phyloP scores from a whole-genome alignment of 2,888 invertebrate species.

The Cephonodes hylas region DNA sequence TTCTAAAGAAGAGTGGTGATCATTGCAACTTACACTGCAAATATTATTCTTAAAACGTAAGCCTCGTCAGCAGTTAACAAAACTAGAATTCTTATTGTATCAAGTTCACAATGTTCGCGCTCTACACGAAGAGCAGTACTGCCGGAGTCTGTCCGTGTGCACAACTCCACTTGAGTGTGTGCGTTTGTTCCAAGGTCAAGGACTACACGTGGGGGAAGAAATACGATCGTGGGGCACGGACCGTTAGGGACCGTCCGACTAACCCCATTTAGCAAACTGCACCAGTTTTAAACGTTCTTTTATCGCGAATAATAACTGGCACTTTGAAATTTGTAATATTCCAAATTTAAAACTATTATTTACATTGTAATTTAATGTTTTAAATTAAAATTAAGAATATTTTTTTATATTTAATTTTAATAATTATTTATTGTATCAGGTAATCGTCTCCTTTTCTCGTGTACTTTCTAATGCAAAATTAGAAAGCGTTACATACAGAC shows the following conservation, averaged over 20 bases:
- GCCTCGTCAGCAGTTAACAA: not conserved
- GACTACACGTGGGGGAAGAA: conserved; percentile 51
- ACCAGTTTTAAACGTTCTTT: not conserved
- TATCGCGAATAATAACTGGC: not conserved
- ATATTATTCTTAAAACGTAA: not conserved
- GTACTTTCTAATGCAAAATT: not conserved
- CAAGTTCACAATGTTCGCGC: not conserved
- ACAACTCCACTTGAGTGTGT: conserved; percentile 29
- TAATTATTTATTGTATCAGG: not conserved
- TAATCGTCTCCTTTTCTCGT: not conserved
- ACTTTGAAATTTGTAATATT: not conserved
- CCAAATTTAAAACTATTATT: not conserved
- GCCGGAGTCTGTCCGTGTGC: not conserved
- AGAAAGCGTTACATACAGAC: not conserved
- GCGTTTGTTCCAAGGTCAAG: conserved; percentile 62
- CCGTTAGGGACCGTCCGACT: not conserved
- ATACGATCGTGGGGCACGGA: conserved; percentile 11
- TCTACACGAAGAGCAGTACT: not conserved
- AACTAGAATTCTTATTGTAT: not conserved
- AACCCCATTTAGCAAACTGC: not conserved
- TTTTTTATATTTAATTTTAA: not conserved
- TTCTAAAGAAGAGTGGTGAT: no score
- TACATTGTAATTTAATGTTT: not conserved
- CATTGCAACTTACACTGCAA: no score
- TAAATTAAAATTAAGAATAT: no score